These are phyloP conservation scores for Chymomyza amoena DNA, from an alignment of 2,888 invertebrate genomes.

Conservation along the genomic window DNA sequence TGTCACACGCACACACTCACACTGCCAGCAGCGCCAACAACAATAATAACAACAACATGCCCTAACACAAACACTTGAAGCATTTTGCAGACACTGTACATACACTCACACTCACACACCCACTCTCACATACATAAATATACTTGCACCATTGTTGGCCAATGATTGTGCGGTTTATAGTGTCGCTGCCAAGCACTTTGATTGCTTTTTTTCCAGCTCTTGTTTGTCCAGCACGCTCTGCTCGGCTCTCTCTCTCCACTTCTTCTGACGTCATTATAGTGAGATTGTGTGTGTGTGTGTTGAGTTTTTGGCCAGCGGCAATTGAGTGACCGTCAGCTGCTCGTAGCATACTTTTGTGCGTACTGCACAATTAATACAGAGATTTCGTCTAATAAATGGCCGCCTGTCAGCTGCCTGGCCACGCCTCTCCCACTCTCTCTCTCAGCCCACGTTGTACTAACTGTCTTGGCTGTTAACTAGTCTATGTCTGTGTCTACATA, in stretches of 20 bases:
- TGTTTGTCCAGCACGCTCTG: background rate
- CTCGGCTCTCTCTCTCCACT: background rate
- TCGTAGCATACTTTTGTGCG: slow-evolving; percentile 32
- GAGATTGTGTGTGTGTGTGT: background rate
- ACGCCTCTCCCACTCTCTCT: background rate
- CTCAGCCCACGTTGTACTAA: background rate
- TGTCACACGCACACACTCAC: slow-evolving; percentile 36
- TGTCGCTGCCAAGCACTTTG: slow-evolving; percentile 27
- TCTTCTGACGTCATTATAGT: background rate
- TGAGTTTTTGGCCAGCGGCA: background rate
- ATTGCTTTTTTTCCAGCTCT: slow-evolving; percentile 22
- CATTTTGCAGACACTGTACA: slow-evolving; percentile 1
- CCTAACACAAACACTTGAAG: background rate
- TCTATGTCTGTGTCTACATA: background rate
- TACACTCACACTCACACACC: background rate
- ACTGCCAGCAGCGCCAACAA: background rate
- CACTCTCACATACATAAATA: background rate
- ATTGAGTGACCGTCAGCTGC: background rate
- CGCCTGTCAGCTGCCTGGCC: background rate
- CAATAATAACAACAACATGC: background rate
- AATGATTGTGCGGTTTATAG: slow-evolving; percentile 37
- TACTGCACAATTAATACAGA: slow-evolving; percentile 22
- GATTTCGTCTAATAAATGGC: slow-evolving; percentile 26
- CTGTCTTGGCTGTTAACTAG: background rate
- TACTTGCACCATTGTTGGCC: slow-evolving; percentile 39